Percentiles rank a stretch among this genome's conserved stretches.
phyloP scores from a whole-genome alignment of 2,888 invertebrate genomes.

The Julus scandinavius region DNA sequence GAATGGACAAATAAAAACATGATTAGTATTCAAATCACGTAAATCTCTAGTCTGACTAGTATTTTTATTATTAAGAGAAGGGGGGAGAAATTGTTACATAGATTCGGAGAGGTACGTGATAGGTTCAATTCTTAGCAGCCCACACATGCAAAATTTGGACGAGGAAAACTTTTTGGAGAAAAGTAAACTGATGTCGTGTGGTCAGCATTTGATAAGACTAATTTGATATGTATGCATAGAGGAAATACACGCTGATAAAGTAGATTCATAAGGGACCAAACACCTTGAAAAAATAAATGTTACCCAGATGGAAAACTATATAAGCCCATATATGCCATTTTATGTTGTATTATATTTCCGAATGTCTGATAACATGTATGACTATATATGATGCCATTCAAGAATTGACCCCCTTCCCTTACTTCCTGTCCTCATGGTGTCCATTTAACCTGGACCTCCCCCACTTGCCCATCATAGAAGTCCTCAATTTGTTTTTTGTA shows the following conservation, averaged over 20 bases:
- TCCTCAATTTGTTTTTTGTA: too few species aligned
- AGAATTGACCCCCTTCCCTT: too few species aligned
- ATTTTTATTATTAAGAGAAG: background rate
- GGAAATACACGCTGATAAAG: background rate
- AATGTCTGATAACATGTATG: too few species aligned
- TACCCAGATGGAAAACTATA: too few species aligned
- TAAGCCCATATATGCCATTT: too few species aligned
- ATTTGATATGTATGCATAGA: background rate
- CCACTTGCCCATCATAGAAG: too few species aligned
- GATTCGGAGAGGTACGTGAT: background rate
- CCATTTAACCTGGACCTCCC: too few species aligned
- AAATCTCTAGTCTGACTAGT: background rate
- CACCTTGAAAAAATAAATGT: too few species aligned
- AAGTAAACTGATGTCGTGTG: constrained; percentile 8
- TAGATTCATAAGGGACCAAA: background rate
- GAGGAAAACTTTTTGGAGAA: background rate
- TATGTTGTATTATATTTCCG: too few species aligned
- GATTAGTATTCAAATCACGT: background rate
- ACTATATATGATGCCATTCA: too few species aligned
- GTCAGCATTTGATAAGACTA: background rate
- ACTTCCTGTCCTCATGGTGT: too few species aligned
- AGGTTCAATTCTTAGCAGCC: background rate
- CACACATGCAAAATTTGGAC: background rate
- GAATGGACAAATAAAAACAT: background rate
- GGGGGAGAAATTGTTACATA: background rate